Base-by-base conservation (phyloP, 1,140 invertebrate genomes). In the Hestina assimilis region DNA sequence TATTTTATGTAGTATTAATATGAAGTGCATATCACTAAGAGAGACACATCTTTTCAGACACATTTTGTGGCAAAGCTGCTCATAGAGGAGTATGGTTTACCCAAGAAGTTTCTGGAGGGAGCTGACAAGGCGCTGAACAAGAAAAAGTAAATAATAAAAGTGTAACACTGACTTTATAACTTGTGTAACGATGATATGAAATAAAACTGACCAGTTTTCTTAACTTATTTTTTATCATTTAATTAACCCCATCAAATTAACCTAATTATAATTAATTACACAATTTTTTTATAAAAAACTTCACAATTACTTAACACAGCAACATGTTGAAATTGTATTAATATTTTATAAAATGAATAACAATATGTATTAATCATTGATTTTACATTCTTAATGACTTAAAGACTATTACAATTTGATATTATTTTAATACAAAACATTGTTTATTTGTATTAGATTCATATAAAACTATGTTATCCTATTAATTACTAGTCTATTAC, bases 61-160 rank as follows among this genome's bases (percentile, higher is more conserved):
- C 73, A 89, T 55, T 89, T 87, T 56, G 57, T 89, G 15, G 84
- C 89, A 1, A 89, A 88, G 57, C 68, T 87, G 31, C 74, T 89
- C n/a, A 81, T 87, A 21, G 87, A 89, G 56, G 83, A 83, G 47
- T 89, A 89, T 75, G 79, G 79, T 12, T 57, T 89, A 12, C 89
- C 89, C 15, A 89, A 89, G 66, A 89, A 88, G 55, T 89, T 75
- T 61, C 63, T 89, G n/a, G 87, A 89, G 33, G 86, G 89, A 23
- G 89, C 87, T 4, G 89, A 89, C 63, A 89, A 89, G 47, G 79
- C 80, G 14, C 70, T 89, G 20, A 87, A 83, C 47, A 89, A 89
- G 71, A 89, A 89, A 65, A 89, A 89, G 15, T 38, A 38, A 38
- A 58, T 81, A 63, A 69, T 46, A 28, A 7, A 23, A 11, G n/a